Evolutionary conservation across 2,888 invertebrate species (phyloP).

Genomic region (Scrobipalpa atriplicella): DNA sequence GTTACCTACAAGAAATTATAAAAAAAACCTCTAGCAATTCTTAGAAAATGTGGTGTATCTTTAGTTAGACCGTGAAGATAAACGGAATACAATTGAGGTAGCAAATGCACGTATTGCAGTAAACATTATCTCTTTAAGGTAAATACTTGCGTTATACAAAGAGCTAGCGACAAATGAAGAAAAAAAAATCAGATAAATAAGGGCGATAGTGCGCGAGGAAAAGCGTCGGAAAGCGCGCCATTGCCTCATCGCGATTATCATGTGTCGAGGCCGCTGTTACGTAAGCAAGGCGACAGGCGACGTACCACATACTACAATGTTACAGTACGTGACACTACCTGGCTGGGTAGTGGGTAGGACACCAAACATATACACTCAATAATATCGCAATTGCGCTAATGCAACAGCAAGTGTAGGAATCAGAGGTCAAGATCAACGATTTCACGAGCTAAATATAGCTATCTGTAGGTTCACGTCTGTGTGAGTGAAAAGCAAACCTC

Average conservation of each 20-base stretch:
- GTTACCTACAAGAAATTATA: background rate
- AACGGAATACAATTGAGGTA: background rate
- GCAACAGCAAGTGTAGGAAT: background rate
- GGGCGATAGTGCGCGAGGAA: slow-evolving; percentile 29
- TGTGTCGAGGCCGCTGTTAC: slow-evolving; percentile 31
- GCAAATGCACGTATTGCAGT: background rate
- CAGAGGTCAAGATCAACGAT: background rate
- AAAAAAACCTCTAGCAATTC: no score
- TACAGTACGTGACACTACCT: background rate
- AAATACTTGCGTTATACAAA: background rate
- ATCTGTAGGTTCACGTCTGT: background rate
- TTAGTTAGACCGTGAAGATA: slow-evolving; percentile 1
- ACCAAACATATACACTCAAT: background rate
- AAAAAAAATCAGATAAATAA: slow-evolving; percentile 24
- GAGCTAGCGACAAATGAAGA: background rate
- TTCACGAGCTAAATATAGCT: slow-evolving; percentile 6
- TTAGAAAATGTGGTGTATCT: no score
- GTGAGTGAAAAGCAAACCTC: background rate
- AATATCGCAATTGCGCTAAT: background rate
- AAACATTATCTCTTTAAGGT: background rate
- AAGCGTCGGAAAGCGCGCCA: slow-evolving; percentile 33
- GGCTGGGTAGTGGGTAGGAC: slow-evolving; percentile 1
- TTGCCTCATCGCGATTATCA: slow-evolving; percentile 33
- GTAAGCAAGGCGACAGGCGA: slow-evolving; percentile 24
- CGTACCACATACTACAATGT: slow-evolving; percentile 4